These are phyloP conservation scores for Rhinopomastus cyanomelas DNA, from an alignment of 2,113 vertebrate species.

Conservation along the genomic window DNA sequence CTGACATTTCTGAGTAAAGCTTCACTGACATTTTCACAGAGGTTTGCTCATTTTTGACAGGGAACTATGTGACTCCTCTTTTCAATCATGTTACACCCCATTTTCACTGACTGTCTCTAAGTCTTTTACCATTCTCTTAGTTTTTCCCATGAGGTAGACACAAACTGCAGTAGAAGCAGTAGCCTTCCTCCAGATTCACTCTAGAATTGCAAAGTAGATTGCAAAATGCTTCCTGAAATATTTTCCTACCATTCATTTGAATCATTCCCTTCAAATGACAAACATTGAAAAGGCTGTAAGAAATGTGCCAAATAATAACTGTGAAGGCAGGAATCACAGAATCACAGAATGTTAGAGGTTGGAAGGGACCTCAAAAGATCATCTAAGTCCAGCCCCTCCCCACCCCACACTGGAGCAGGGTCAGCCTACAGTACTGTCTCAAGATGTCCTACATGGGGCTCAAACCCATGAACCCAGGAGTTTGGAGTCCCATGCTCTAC, in stretches of 20 bases:
- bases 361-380: too few species aligned
- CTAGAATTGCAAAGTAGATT: background rate
- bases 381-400: too few species aligned
- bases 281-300: background rate
- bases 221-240: background rate
- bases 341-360: too few species aligned
- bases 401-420: too few species aligned
- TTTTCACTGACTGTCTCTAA: constrained; percentile 43
- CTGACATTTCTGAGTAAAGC: constrained; percentile 33
- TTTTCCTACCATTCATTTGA: background rate
- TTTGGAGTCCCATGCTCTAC: too few species aligned
- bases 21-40: constrained; percentile 47
- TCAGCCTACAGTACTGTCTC: too few species aligned
- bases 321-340: background rate
- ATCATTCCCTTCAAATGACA: background rate
- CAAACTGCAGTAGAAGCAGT: background rate
- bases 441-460: too few species aligned
- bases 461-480: too few species aligned
- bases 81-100: constrained; percentile 43
- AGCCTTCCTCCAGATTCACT: background rate
- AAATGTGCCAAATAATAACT: background rate
- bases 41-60: constrained; percentile 31
- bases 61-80: constrained; percentile 38
- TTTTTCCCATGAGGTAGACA: constrained; percentile 24
- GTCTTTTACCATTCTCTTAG: background rate